Percentiles rank a stretch among this genome's conserved stretches.
Evolutionary conservation across 2,113 vertebrate genomes (phyloP).

Genomic region (Athene cunicularia): DNA sequence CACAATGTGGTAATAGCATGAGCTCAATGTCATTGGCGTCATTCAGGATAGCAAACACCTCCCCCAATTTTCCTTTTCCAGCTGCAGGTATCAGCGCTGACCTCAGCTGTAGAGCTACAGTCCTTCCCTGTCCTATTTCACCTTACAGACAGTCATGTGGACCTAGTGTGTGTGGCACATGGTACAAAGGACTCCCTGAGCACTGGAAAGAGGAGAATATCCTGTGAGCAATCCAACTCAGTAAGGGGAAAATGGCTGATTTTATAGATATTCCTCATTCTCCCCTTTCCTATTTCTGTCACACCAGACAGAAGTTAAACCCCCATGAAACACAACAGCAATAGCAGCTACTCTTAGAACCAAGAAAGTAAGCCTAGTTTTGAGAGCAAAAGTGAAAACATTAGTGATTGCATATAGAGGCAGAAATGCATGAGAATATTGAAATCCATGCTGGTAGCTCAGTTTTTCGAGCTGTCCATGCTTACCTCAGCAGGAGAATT

Average conservation of each 20-base stretch:
- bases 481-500: constrained; percentile 83
- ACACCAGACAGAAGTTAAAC: not conserved
- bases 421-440: not conserved
- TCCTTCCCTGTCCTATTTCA: not conserved
- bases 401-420: not conserved
- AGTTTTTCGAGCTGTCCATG: not conserved
- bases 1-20: too few relatives aligned
- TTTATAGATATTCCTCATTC: not conserved
- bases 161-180: not conserved
- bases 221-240: not conserved
- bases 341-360: not conserved
- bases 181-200: not conserved
- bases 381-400: not conserved
- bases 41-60: not conserved
- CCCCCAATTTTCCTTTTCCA: not conserved
- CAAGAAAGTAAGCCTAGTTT: not conserved
- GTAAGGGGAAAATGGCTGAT: not conserved
- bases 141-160: not conserved
- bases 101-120: not conserved
- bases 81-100: not conserved
- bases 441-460: not conserved
- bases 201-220: not conserved
- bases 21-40: not conserved
- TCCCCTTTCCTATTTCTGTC: not conserved
- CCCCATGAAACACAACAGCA: not conserved